Percentiles rank a stretch among this genome's conserved stretches.
Conservation (phyloP, 30 jellyfish, hydroid and myxozoan genomes). For the Pelagia noctiluca region DNA sequence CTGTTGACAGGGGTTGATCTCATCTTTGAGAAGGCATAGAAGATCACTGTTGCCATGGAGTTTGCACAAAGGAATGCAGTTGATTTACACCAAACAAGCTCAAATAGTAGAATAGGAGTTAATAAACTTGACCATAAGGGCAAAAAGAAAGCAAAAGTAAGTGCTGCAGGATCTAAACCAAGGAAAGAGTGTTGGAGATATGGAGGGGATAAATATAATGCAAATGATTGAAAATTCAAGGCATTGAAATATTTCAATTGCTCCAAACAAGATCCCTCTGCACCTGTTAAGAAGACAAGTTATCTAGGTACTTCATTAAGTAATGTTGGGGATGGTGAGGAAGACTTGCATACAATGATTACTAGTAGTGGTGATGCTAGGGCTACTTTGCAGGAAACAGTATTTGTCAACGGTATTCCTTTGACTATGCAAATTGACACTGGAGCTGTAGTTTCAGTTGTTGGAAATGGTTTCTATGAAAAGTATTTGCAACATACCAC, state of each 20-base stretch:
- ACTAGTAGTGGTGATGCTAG: conserved; percentile 10
- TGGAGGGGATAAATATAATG: conserved; percentile 36
- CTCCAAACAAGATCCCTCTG: conserved; percentile 39
- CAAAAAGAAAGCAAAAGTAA: conserved; percentile 36
- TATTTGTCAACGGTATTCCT: no score
- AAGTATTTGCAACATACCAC: conserved; percentile 15
- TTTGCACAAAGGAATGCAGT: no score
- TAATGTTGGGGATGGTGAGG: no score
- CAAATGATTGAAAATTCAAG: conserved; percentile 33
- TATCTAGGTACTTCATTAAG: conserved; percentile 24
- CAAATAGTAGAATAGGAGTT: conserved; percentile 53
- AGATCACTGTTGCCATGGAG: conserved; percentile 47
- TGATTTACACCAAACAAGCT: conserved; percentile 38
- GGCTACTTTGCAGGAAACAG: no score
- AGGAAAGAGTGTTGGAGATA: conserved; percentile 47
- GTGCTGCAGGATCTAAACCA: conserved; percentile 39
- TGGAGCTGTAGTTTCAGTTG: conserved; percentile 58
- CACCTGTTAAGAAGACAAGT: conserved; percentile 45
- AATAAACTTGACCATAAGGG: conserved; percentile 29
- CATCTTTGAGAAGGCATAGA: conserved; percentile 50
- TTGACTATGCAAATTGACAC: conserved; percentile 56
- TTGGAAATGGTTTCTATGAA: no score
- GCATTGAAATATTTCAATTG: conserved; percentile 4
- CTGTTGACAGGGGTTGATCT: conserved; percentile 46
- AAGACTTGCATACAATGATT: not conserved